phyloP scores from a whole-genome alignment of 92 coral and sea anemone species.

The Meandrina meandrites region DNA sequence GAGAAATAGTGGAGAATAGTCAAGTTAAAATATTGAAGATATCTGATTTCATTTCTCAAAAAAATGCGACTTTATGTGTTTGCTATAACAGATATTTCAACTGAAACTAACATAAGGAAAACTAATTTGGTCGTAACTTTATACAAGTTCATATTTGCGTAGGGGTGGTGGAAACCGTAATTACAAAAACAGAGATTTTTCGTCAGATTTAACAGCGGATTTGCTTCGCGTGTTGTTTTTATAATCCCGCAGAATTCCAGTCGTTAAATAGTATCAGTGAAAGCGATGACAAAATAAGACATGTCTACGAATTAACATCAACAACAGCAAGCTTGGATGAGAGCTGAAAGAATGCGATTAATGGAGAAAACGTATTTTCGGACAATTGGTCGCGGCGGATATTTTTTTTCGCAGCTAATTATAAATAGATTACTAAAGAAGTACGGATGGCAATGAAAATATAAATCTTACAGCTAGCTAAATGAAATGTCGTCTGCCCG shows the following conservation, averaged over 20 bases:
- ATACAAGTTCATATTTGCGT: constrained; percentile 30
- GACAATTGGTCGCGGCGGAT: background rate
- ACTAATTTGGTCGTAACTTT: constrained; percentile 16
- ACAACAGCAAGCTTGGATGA: background rate
- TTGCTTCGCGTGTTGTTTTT: background rate
- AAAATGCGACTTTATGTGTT: background rate
- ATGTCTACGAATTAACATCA: background rate
- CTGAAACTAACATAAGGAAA: constrained; percentile 11
- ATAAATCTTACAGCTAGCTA: background rate
- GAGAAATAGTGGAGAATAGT: background rate
- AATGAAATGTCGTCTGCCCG: background rate
- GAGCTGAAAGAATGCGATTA: background rate
- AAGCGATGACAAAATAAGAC: constrained; percentile 13
- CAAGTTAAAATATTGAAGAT: background rate
- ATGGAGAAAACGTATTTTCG: background rate
- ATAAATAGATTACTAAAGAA: too few relatives aligned
- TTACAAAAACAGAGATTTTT: constrained; percentile 26
- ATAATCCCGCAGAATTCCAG: background rate
- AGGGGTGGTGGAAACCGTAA: background rate
- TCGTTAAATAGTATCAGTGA: background rate
- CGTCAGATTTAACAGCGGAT: background rate
- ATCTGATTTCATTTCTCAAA: background rate
- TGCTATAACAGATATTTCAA: background rate
- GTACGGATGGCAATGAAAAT: background rate
- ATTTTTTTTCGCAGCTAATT: background rate